Base-by-base conservation (phyloP, 2,888 invertebrate species). In the Drosophila limbata region DNA sequence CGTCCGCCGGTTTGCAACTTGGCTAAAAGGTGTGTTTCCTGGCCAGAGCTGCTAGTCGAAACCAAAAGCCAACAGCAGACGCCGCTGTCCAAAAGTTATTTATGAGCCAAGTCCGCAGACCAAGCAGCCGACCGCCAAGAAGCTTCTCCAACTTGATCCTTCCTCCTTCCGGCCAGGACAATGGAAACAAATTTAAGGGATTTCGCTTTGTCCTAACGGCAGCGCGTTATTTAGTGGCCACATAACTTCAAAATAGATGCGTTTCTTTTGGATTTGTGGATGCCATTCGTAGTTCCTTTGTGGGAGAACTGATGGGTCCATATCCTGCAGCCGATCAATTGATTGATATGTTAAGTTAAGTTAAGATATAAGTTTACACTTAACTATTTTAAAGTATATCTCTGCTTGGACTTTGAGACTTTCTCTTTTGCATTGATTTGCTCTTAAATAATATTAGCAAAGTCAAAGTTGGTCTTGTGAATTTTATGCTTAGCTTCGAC, bases 21-120 rank as follows among this genome's bases (percentile, higher is more conserved):
- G 61, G 63, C 62, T 65, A 52, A 74, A 69, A 71, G 71, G 81
- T 66, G 68, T 52, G 60, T 67, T 77, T 70, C 72, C 80, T 64
- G 81, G 63, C 71, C 57, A 50, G 39, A 66, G 60, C 25, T 51
- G 17, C 45, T 45, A 60, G 39, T n/a, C 19, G 33, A 47, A 44
- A 50, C 19, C 25, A 25, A 25, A 60, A 39, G 9, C 25, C 48
- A 52, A 42, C 52, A 68, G 61, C 52, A 61, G 60, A 17, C 61
- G 52, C 35, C 59, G 40, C 40, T 35, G 56, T 31, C 59, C 44
- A 31, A 71, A 67, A 65, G 64, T 76, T 65, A 76, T 76, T 76
- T 76, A 76, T 60, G 72, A 40, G 40, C 63, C 21, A 51, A 51
- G 55, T 42, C 42, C 33, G 33, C 61, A 13, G 40, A 50, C 65